These are phyloP conservation scores for Callopanchax toddi DNA, from an alignment of 2,113 vertebrate genomes.

Conservation along the genomic window DNA sequence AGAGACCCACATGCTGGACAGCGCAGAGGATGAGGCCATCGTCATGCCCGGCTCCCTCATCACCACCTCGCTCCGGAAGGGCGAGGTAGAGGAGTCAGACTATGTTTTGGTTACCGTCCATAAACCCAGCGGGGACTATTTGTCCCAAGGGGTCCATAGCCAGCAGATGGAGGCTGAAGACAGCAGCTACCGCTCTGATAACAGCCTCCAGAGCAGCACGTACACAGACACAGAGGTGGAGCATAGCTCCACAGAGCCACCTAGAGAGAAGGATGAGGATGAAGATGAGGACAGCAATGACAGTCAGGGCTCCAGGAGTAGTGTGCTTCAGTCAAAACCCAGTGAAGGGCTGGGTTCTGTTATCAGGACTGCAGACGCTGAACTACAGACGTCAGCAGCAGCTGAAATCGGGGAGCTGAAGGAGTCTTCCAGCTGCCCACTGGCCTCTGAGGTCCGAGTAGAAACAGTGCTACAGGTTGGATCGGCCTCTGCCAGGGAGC, in stretches of 20 bases:
- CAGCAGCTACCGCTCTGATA: constrained; percentile 78
- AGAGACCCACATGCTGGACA: constrained; percentile 93
- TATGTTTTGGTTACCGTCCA: constrained; percentile 97
- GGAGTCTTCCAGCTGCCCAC: constrained; percentile 73
- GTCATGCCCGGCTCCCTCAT: constrained; percentile 96
- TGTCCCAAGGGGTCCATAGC: constrained; percentile 75
- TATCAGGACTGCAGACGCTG: constrained; percentile 70
- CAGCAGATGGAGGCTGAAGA: constrained; percentile 54
- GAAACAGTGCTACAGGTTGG: constrained; percentile 82
- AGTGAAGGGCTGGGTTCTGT: constrained; percentile 47
- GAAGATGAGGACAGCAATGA: constrained; percentile 63
- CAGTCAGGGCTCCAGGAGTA: constrained; percentile 76
- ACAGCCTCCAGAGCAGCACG: constrained; percentile 85
- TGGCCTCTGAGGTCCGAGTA: constrained; percentile 76
- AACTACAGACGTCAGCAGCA: not conserved
- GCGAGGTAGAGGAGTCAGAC: constrained; percentile 96
- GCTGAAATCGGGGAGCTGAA: constrained; percentile 70
- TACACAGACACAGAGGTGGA: constrained; percentile 72
- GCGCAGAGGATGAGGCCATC: constrained; percentile 93
- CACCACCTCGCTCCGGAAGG: constrained; percentile 93
- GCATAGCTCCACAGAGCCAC: constrained; percentile 63
- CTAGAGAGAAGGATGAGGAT: constrained; percentile 61
- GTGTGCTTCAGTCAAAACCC: constrained; percentile 72
- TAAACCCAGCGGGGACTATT: constrained; percentile 88
- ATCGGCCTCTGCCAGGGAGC: constrained; percentile 78